Conservation (phyloP, 2,113 vertebrate species). For the Psilopogon haemacephalus region DNA sequence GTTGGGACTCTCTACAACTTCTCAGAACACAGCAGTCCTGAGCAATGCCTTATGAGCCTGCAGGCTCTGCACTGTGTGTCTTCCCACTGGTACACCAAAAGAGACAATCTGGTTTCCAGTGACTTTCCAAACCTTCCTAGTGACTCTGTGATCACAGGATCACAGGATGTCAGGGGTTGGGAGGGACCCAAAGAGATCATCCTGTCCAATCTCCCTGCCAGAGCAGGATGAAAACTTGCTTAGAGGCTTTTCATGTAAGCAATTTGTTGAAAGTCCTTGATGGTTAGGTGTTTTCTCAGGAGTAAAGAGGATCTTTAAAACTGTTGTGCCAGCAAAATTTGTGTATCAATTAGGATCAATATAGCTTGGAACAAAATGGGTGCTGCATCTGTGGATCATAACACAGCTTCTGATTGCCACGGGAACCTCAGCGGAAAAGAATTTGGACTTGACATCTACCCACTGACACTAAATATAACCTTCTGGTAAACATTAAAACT, state of each 20-base stretch:
- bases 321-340: background rate
- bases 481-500: conserved; percentile 51
- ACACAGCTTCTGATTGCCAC: background rate
- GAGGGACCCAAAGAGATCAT: no score
- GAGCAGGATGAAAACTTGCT: background rate
- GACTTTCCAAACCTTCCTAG: background rate
- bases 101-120: background rate
- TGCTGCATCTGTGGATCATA: background rate
- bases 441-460: background rate
- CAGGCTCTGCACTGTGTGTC: background rate
- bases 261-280: background rate
- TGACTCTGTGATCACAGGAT: background rate
- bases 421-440: background rate
- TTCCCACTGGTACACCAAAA: background rate
- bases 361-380: background rate
- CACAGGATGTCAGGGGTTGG: no score
- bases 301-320: background rate
- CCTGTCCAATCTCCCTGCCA: no score
- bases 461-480: conserved; percentile 23
- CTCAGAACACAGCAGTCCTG: background rate
- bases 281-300: background rate
- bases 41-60: background rate
- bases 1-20: background rate
- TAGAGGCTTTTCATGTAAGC: background rate
- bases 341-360: background rate